Base-by-base conservation (phyloP, 2,797 vertebrate species). In the Hypotaenidia okinawae region DNA sequence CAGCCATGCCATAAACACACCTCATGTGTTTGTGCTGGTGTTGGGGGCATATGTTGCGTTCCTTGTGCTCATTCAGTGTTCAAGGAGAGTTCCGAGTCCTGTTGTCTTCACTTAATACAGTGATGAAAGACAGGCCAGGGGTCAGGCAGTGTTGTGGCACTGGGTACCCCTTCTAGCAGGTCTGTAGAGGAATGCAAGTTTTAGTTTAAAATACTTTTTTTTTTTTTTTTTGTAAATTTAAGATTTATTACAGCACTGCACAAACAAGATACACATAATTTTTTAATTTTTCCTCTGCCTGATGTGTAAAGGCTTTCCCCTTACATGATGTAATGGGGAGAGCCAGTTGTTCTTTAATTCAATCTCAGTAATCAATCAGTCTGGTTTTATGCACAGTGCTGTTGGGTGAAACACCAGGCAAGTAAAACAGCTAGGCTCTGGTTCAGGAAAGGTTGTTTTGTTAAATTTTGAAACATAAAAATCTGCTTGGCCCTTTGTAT, bases 71-170 rank as follows among this genome's bases (percentile, higher is more conserved):
- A 0, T 23, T 57, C 45, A 32, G 57, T 8, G 17, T 3, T 33
- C 55, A 10, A 6, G 39, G 61, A 39, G 74, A 74, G 57, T 11
- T 73, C 77, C 13, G n/a, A 5, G 15, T 64, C 57, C 57, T 15
- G 0, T 47, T 1, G 1, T 41, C 33, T 51, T 13, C 55, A 8
- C 21, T 41, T 25, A 5, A 6, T 9, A 1, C 27, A 0, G 52
- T 11, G 6, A 19, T 14, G 22, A 58, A 51, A 39, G 22, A 8
- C 43, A 54, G 8, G 28, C 4, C 4, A 3, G n/a, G 25, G 5
- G 6, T 54, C 39, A 16, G 28, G 28, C 17, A 6, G 22, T 35
- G 76, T 27, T 39, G 54, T 19, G 45, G 17, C 32, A 51, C 37
- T 87, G 54, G 19, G 11, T 37, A 35, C 5, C 39, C 54, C 45